Evolutionary conservation across 1,140 invertebrate species (phyloP).

Genomic region (Geopemphigus sp.): DNA sequence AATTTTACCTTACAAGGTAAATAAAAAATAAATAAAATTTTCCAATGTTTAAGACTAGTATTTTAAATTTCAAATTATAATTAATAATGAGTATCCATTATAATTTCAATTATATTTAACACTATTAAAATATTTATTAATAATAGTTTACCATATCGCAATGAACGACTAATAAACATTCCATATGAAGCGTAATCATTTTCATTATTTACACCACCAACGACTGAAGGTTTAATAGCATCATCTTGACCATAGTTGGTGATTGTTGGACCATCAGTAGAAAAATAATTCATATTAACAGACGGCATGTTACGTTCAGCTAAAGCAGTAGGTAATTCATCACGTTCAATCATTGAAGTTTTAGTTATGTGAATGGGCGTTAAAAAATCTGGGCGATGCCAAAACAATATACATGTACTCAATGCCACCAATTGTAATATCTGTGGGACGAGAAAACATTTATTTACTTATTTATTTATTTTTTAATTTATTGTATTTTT

Average conservation of each 20-base stretch:
- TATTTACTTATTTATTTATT: background rate
- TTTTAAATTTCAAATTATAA: no score
- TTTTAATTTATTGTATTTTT: conserved; percentile 35
- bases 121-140: background rate
- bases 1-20: no score
- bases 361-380: conserved; percentile 13
- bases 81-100: no score
- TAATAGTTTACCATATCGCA: background rate
- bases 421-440: conserved; percentile 70
- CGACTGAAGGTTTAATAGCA: background rate
- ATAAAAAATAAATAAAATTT: no score
- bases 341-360: background rate
- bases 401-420: conserved; percentile 69
- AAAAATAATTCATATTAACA: background rate
- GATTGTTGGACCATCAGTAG: background rate
- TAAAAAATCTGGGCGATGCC: conserved; percentile 66
- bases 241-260: conserved; percentile 57
- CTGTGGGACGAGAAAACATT: conserved; percentile 57
- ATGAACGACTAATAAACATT: conserved; percentile 20
- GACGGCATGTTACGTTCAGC: conserved; percentile 33
- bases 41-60: no score
- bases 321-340: conserved; percentile 36
- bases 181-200: conserved; percentile 1
- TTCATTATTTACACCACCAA: background rate
- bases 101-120: no score